Evolutionary conservation across 2,888 invertebrate genomes (phyloP), one percentile per base, ranked within the genome.

Genomic region (Drosophila pegasa): DNA sequence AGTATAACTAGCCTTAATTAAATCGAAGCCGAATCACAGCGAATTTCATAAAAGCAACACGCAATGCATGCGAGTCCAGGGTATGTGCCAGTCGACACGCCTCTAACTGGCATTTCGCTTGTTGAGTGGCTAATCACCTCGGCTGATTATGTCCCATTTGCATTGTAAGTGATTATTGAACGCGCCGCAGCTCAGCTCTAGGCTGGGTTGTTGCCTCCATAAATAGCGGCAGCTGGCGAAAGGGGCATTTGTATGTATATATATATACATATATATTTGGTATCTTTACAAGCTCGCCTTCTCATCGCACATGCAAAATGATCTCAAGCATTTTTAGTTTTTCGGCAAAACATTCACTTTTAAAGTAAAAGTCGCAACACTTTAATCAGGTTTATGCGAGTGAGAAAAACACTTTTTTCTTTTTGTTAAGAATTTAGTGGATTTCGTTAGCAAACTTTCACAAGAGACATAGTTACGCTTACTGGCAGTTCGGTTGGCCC

Each of bases 131-230:
- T 67, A 77, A 80, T 77, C 65, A 65, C 31, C 54, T 47, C 43
- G n/a, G 54, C 71, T 58, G 58, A 82, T 83, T 65, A 65, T 65
- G 56, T 40, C 25, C 66, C 65, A 82, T 73, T 85, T 78, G 64
- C 58, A 18, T 60, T 55, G 70, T 63, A 56, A 45, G 48, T 43
- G 35, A 55, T 61, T 65, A 57, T 62, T 59, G 56, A 60, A 50
- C 56, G 61, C 14, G 50, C 55, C 41, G 33, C 48, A 58, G 71
- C 18, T 27, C 48, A 58, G 71, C 18, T 27, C 25, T 6, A 40
- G 66, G 16, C 45, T 45, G 47, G 73, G 70, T 69, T 70, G 75
- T 75, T 73, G 73, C 37, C 76, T 40, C 38, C 57, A 12, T 18
- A 68, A 61, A 64, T 64, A 47, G 58, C 40, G 25, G 61, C 59